Evolutionary conservation across 2,113 vertebrate species (phyloP).

Genomic region (Euleptes europaea): DNA sequence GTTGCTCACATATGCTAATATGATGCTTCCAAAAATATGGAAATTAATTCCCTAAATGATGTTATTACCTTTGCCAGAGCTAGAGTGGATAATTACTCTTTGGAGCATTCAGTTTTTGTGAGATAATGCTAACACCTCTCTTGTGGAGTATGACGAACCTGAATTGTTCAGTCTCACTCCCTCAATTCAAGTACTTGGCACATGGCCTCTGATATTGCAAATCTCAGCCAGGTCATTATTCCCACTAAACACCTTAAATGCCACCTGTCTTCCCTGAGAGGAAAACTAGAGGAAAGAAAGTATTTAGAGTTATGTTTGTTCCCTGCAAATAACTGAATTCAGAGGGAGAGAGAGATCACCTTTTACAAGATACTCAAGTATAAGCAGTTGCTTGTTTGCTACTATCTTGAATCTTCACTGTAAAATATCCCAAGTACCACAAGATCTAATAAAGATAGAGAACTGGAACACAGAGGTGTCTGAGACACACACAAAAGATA

Average conservation of each 20-base stretch:
- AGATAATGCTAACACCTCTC: constrained; percentile 35
- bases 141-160: constrained; percentile 12
- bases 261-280: neutral
- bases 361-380: neutral
- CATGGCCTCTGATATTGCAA: neutral
- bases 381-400: constrained; percentile 11
- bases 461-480: constrained; percentile 43
- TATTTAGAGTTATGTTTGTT: constrained; percentile 3
- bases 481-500: constrained; percentile 27
- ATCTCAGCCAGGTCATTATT: constrained; percentile 36
- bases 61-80: neutral
- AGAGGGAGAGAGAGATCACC: neutral
- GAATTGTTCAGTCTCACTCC: neutral
- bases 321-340: constrained; percentile 9
- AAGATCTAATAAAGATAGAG: constrained; percentile 32
- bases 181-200: constrained; percentile 12
- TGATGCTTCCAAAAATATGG: constrained; percentile 39
- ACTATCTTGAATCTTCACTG: constrained; percentile 6
- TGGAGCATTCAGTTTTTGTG: neutral
- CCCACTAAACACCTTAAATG: constrained; percentile 19
- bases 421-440: constrained; percentile 17
- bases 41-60: constrained; percentile 47
- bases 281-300: neutral
- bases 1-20: constrained; percentile 39
- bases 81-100: constrained; percentile 34